Evolutionary conservation across 2,797 vertebrate genomes (phyloP), one percentile per base, ranked within the genome.

Genomic region (Neoniphon sammara): DNA sequence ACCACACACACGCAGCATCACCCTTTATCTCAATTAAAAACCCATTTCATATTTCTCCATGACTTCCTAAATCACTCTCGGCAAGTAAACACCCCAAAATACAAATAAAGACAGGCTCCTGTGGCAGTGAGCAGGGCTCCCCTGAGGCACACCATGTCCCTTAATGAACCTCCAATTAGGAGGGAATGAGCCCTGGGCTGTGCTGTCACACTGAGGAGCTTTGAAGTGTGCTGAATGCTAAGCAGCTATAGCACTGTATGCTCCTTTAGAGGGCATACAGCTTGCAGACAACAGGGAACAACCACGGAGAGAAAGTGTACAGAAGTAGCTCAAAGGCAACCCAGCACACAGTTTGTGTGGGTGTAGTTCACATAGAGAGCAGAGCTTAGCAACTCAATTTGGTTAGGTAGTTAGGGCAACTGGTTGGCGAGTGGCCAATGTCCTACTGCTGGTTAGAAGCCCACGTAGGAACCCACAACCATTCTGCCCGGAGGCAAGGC

Each of bases 111-210:
- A 77, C 72, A 67, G 74, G 57, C 78, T 88, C 83, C 84, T 82
- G 73, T 84, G 81, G 88, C 85, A 84, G 83, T 66, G 73, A 86
- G 71, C 63, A 30, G 69, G 65, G 78, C 74, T 84, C 89, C 87
- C 88, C 74, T 36, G 85, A 88, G 91, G 91, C 62, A 17, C 68
- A 67, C 80, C 68, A 65, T 89, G 90, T 92, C 89, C 88, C 85
- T 89, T 93, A 93, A 93, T 93, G 91, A 93, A 93, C 85, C 91
- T 87, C 90, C 91, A 94, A 94, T 93, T 93, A 93, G 87, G 70
- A 80, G 82, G 82, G 88, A 93, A 92, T 89, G 87, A 91, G 90
- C 90, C 91, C 82, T 70, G 87, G 89, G 92, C 82, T 85, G 77
- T 58, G 68, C 90, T 85, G 89, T 89, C 91, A 91, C 82, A 85